These are phyloP conservation scores for Lycodopsis pacificus DNA, from an alignment of 2,797 vertebrate genomes.

Conservation along the genomic window DNA sequence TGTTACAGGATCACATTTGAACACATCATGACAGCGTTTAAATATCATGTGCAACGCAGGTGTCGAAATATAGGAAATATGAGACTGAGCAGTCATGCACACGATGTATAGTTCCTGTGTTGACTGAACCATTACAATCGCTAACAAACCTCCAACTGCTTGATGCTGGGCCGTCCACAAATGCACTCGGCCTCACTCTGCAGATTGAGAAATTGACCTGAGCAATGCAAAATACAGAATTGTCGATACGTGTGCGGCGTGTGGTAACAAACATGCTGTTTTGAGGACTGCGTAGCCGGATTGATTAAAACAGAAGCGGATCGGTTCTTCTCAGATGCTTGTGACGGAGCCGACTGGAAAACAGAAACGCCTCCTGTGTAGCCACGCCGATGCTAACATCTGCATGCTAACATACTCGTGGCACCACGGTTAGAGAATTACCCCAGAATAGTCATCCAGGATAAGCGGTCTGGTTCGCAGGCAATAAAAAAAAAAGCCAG, in stretches of 20 bases:
- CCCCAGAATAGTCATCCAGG: background rate
- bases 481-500: background rate
- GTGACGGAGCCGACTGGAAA: background rate
- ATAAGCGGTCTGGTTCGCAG: background rate
- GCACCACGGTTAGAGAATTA: background rate
- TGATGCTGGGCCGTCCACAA: background rate
- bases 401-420: background rate
- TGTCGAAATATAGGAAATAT: too few relatives aligned
- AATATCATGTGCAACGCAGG: too few relatives aligned
- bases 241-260: background rate
- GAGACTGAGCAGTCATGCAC: background rate
- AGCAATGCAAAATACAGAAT: background rate
- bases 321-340: background rate
- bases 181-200: background rate
- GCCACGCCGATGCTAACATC: background rate
- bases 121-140: background rate
- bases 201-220: background rate
- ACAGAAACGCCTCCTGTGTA: background rate
- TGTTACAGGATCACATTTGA: too few relatives aligned
- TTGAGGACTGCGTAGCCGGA: background rate
- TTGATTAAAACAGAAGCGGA: background rate
- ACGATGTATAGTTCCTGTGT: background rate
- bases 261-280: background rate
- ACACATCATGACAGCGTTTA: too few relatives aligned
- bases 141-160: too few relatives aligned